Conservation (phyloP, 2,797 vertebrate genomes). For the Eurystomus glaucurus region DNA sequence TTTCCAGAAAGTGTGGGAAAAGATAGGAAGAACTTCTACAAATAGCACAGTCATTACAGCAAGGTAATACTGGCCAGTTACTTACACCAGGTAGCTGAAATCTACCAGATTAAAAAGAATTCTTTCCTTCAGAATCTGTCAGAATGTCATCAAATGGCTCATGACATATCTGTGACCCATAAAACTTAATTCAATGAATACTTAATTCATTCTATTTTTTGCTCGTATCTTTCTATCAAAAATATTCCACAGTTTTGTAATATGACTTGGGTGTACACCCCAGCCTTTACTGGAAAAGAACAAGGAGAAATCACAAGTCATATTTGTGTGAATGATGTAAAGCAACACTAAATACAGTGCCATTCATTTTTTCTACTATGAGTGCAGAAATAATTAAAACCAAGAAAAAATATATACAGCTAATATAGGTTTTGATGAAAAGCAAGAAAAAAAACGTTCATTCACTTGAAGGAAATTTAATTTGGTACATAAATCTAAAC, state of each 20-base stretch:
- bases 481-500: background rate
- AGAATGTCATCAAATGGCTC: background rate
- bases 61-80: background rate
- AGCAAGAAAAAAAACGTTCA: background rate
- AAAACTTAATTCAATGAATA: background rate
- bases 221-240: background rate
- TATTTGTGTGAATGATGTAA: accelerated
- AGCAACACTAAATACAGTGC: background rate
- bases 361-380: background rate
- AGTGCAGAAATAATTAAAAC: background rate
- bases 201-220: background rate
- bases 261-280: background rate
- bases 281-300: background rate
- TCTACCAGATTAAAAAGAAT: background rate
- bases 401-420: background rate
- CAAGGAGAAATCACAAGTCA: accelerated
- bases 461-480: background rate
- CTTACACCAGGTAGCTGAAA: background rate
- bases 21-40: background rate
- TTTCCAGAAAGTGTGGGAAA: background rate
- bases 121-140: background rate
- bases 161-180: background rate
- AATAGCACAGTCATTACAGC: accelerated
- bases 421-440: background rate
- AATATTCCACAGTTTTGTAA: background rate